A percentile compares a stretch with the other conserved stretches of the same genome.
phyloP scores from a whole-genome alignment of 2,888 invertebrate genomes.

The Aspidiotus destructor region DNA sequence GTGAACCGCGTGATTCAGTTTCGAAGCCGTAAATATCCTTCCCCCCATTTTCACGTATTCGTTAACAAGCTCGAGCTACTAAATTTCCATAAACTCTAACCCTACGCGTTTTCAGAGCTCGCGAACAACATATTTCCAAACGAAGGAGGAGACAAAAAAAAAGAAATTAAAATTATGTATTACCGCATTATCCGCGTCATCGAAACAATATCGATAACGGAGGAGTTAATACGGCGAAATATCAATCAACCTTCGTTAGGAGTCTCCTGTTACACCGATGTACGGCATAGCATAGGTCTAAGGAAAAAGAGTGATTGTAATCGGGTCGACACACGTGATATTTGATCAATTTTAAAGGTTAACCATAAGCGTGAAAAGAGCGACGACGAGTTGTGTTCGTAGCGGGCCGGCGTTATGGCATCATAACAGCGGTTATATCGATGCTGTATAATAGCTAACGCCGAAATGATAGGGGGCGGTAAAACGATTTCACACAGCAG shows the following conservation, averaged over 20 bases:
- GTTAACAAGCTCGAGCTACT: too few species aligned
- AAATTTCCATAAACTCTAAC: too few species aligned
- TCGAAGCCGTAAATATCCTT: too few species aligned
- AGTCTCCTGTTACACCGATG: constrained; percentile 7
- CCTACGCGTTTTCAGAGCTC: too few species aligned
- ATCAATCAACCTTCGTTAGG: constrained; percentile 28
- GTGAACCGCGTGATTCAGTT: too few species aligned
- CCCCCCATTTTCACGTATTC: too few species aligned
- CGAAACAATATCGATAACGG: too few species aligned
- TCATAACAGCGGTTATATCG: constrained; percentile 22
- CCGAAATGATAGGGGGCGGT: constrained; percentile 26
- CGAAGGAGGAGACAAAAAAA: too few species aligned
- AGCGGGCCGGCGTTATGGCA: constrained; percentile 5
- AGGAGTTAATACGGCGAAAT: constrained; percentile 18
- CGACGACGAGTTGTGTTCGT: constrained; percentile 16
- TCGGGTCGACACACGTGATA: constrained; percentile 31
- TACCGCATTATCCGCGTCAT: too few species aligned
- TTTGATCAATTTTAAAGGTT: constrained; percentile 30
- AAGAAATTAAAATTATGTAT: too few species aligned
- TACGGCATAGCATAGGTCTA: too few species aligned
- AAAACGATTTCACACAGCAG: constrained; percentile 24
- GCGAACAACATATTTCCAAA: too few species aligned
- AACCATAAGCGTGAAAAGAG: constrained; percentile 26
- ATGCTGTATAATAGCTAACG: constrained; percentile 24
- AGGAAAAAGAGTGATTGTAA: constrained; percentile 8